Conservation (phyloP, 2,888 invertebrate species). For the Muschampia staudingeri region DNA sequence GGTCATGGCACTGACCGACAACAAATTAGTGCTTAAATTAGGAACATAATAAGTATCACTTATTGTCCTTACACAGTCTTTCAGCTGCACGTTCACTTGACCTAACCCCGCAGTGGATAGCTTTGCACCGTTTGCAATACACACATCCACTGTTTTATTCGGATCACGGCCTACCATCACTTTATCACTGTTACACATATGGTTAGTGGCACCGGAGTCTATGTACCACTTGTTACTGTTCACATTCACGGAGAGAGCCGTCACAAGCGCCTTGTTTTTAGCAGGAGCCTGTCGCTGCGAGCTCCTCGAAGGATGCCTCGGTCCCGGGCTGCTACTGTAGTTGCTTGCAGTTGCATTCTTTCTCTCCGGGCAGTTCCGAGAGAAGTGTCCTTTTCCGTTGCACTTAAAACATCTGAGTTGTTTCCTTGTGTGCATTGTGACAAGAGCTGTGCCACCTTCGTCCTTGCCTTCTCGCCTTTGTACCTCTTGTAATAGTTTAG, state of each 20-base stretch:
- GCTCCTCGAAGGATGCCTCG: neutral
- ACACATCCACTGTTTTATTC: conserved; percentile 2
- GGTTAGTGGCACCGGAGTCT: neutral
- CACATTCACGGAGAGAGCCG: conserved; percentile 3
- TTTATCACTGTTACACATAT: neutral
- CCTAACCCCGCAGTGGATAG: conserved; percentile 8
- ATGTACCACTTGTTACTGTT: neutral
- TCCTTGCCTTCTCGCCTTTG: neutral
- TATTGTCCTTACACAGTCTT: conserved; percentile 10
- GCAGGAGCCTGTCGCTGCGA: neutral
- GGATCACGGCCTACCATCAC: conserved; percentile 2
- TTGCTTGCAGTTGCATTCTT: neutral
- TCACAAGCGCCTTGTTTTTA: neutral
- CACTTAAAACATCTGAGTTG: neutral
- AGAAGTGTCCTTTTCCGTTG: neutral
- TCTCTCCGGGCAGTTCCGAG: conserved; percentile 2
- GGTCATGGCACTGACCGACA: neutral
- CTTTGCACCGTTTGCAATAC: neutral
- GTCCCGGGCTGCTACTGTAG: neutral
- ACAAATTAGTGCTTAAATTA: neutral
- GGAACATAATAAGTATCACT: neutral
- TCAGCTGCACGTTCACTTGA: neutral
- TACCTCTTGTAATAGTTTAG: neutral
- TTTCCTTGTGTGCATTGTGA: neutral
- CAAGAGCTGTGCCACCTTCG: neutral